Evolutionary conservation across 2,797 vertebrate species (phyloP).

Genomic region (Halcyon badia): DNA sequence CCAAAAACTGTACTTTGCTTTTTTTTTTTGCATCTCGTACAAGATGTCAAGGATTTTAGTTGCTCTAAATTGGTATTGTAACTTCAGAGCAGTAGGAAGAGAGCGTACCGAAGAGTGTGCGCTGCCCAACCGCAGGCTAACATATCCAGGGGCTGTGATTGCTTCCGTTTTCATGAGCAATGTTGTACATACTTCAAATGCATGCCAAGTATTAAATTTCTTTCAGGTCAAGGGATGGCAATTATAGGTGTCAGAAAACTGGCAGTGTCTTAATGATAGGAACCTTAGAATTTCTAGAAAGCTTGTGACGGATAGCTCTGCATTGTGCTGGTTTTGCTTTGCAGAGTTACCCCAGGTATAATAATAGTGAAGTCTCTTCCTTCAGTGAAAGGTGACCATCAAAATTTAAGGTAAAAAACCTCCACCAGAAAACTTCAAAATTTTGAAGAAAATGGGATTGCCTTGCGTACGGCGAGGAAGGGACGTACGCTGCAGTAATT

Average conservation of each 20-base stretch:
- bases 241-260: background rate
- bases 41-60: background rate
- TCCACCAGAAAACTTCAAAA: background rate
- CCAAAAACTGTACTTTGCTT: background rate
- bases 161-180: background rate
- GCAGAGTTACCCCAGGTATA: background rate
- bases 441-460: background rate
- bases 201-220: background rate
- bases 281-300: constrained; percentile 1
- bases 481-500: background rate
- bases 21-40: too few relatives aligned
- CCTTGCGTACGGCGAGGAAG: fast-evolving
- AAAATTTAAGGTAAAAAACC: background rate
- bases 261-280: background rate
- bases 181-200: background rate
- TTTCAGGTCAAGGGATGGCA: constrained; percentile 2
- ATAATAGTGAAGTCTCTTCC: background rate
- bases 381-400: background rate
- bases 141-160: background rate
- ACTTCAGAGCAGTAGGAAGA: background rate
- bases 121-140: background rate
- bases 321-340: background rate
- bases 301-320: background rate
- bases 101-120: background rate
- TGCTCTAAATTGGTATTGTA: background rate